Conservation (phyloP, 2,888 invertebrate species). For the Tachina fera region DNA sequence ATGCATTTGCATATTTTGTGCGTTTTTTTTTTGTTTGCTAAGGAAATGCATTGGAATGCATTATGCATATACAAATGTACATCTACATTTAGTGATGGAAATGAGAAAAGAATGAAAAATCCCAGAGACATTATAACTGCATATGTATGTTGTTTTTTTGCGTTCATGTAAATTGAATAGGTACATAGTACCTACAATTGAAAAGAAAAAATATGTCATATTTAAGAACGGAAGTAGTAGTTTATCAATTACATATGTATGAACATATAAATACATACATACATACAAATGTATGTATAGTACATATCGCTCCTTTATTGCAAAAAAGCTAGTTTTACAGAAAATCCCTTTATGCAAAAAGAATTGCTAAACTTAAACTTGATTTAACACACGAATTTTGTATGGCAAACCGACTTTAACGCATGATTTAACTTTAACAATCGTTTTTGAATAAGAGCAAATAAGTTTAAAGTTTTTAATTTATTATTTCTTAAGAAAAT, state of each 20-base stretch:
- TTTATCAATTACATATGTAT: slow-evolving; percentile 64
- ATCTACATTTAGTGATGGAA: slow-evolving; percentile 14
- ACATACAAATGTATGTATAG: slow-evolving; percentile 46
- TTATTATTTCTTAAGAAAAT: slow-evolving; percentile 38
- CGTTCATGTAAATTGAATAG: background rate
- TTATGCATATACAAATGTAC: background rate
- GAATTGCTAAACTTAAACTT: too few relatives aligned
- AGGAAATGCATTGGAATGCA: slow-evolving; percentile 67
- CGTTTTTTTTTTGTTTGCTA: slow-evolving; percentile 7
- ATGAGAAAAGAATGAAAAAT: slow-evolving; percentile 49
- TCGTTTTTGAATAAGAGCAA: too few relatives aligned
- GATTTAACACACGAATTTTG: too few relatives aligned
- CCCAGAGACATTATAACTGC: slow-evolving; percentile 43
- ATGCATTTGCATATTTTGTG: slow-evolving; percentile 12
- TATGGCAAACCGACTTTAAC: too few relatives aligned
- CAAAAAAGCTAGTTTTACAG: too few relatives aligned
- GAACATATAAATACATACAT: too few relatives aligned
- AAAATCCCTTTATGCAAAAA: too few relatives aligned
- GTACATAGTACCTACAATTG: slow-evolving; percentile 13
- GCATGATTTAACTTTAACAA: too few relatives aligned
- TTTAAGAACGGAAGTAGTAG: slow-evolving; percentile 70
- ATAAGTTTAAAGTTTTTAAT: background rate
- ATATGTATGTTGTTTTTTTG: too few relatives aligned
- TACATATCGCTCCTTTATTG: background rate
- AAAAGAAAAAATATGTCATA: slow-evolving; percentile 46